Evolutionary conservation across 2,797 vertebrate genomes (phyloP), one percentile per base, ranked within the genome.

Genomic region (Mormyrus hasselquistii): DNA sequence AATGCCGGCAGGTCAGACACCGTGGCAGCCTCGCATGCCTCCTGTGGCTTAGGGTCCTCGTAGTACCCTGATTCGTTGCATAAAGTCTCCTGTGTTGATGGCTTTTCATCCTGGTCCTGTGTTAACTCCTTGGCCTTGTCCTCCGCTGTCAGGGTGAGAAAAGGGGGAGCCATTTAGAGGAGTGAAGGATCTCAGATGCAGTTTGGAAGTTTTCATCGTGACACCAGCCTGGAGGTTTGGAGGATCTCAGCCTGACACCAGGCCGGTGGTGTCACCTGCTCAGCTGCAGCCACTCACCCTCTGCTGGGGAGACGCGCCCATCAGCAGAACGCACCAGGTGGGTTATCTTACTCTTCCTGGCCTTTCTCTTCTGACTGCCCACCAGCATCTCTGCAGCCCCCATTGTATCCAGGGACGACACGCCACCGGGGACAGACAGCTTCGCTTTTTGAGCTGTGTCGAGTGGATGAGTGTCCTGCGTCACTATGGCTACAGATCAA

Each of bases 361-460:
- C 99, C 96, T 99, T 99, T 92, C 99, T 97, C 92, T 99, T 99
- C 95, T 99, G 98, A 96, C 99, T 99, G 91, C 98, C 99, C 89
- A 99, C 98, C 93, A 99, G 96, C 92, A 96, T 97, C 91, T 98
- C 98, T 91, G 97, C 96, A 29, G 91, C 92, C 92, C 97, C 97
- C 92, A 95, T 94, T 91, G 95, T 91, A 88, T 98, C 98, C 92
- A 95, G 95, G 95, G 95, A 95, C 93, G 94, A 92, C 91, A 93
- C 93, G 95, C 93, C 93, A 34, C 90, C 89, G 0, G 93, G 94
- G 90, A 91, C 90, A 91, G 93, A 92, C 90, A 95, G 93, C 95
- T 96, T 97, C 93, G 94, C 94, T 90, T 97, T 97, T 91, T 95
- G 92, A 90, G 91, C 90, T 91, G 94, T 94, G 82, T 97, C 96